Evolutionary conservation across 2,797 vertebrate genomes (phyloP).

Genomic region (Gobio occitaniae): DNA sequence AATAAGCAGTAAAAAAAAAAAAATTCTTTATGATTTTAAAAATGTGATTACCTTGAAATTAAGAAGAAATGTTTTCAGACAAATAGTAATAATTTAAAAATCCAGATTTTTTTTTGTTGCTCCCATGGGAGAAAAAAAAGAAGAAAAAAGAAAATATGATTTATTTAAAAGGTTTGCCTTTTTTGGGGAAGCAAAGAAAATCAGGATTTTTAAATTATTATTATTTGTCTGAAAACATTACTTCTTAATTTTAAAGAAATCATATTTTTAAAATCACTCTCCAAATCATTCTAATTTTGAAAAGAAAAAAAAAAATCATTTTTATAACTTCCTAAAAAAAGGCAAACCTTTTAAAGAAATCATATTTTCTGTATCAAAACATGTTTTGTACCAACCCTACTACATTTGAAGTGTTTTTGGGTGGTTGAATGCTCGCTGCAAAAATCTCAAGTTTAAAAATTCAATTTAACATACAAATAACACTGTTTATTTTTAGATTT

Average conservation of each 20-base stretch:
- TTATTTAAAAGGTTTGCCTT: too few relatives aligned
- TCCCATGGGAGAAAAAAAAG: too few relatives aligned
- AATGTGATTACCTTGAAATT: too few relatives aligned
- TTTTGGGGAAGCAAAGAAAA: background rate
- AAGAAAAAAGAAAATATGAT: too few relatives aligned
- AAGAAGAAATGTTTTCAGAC: too few relatives aligned
- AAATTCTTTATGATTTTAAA: too few relatives aligned
- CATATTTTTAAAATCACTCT: background rate
- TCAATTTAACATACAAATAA: background rate
- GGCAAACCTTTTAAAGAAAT: background rate
- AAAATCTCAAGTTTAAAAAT: background rate
- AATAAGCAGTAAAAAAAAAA: too few relatives aligned
- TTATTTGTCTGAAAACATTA: background rate
- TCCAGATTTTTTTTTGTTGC: too few relatives aligned
- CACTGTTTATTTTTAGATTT: too few relatives aligned
- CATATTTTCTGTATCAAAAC: background rate
- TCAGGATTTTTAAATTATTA: background rate
- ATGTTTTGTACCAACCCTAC: background rate
- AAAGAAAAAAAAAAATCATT: background rate
- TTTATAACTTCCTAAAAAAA: too few relatives aligned
- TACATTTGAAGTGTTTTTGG: background rate
- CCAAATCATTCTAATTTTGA: background rate
- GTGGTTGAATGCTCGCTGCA: background rate
- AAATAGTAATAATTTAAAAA: too few relatives aligned
- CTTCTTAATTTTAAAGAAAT: background rate